Percentiles rank a stretch among this genome's conserved stretches.
Evolutionary conservation across 92 coral and sea anemone species (phyloP).

Genomic region (Meandrina meandrites): DNA sequence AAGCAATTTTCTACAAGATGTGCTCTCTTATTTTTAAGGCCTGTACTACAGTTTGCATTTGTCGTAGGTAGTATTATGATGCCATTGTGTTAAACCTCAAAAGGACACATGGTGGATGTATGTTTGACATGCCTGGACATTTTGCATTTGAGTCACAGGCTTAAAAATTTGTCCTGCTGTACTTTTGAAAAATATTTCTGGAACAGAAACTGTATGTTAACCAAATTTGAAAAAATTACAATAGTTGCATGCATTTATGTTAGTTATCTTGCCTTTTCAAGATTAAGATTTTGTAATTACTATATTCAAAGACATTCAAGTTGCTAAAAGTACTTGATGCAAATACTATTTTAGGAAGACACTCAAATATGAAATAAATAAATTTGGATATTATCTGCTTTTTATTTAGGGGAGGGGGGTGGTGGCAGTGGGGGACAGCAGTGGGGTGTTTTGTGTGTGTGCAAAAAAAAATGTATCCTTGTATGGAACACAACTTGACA

Average conservation of each 20-base stretch:
- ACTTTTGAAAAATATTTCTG: neutral
- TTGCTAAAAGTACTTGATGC: neutral
- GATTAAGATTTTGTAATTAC: too few species aligned
- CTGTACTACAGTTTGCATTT: neutral
- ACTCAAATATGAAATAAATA: too few species aligned
- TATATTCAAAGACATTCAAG: neutral
- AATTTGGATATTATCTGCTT: neutral
- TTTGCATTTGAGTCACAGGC: neutral
- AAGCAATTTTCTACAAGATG: too few species aligned
- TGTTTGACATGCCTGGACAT: constrained; percentile 16
- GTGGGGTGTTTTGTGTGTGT: too few species aligned
- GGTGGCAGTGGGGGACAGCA: neutral
- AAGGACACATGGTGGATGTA: constrained; percentile 50
- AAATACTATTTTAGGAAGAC: neutral
- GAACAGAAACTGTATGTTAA: neutral
- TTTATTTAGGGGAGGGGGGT: too few species aligned
- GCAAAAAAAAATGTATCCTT: too few species aligned
- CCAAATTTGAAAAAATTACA: neutral
- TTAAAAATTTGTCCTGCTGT: neutral
- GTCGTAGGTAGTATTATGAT: constrained; percentile 50
- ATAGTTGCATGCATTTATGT: neutral
- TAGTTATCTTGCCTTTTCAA: neutral
- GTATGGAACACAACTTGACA: neutral
- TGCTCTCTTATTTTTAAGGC: neutral
- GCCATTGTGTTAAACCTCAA: constrained; percentile 53